Evolutionary conservation across 2,797 vertebrate species (phyloP).

Genomic region (Glossophaga mutica): DNA sequence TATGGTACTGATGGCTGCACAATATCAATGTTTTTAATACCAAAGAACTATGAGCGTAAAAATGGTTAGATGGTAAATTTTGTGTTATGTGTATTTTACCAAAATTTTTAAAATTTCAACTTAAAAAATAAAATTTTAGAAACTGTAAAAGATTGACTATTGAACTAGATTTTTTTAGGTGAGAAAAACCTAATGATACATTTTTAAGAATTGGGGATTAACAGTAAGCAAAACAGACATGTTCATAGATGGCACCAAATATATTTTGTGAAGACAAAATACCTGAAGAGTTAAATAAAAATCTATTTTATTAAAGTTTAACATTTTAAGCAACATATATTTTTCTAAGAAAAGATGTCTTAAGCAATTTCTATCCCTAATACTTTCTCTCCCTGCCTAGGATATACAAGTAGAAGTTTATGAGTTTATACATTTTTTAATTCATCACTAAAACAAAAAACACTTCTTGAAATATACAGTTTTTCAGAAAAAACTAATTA

Average conservation of each 20-base stretch:
- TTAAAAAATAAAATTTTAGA: neutral
- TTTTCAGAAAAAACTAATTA: neutral
- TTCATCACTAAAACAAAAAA: constrained; percentile 26
- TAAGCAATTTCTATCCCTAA: constrained; percentile 25
- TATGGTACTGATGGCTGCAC: neutral
- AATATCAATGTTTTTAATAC: neutral
- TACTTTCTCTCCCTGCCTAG: neutral
- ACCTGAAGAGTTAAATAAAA: neutral
- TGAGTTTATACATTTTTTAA: neutral
- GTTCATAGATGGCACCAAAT: neutral
- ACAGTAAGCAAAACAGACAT: neutral
- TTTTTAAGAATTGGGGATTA: neutral
- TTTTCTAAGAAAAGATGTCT: neutral
- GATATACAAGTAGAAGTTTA: neutral
- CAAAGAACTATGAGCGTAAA: neutral
- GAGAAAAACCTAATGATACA: neutral
- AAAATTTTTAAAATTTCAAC: neutral
- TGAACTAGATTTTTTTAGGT: neutral
- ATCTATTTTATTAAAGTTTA: constrained; percentile 23
- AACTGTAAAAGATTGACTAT: neutral
- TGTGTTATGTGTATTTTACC: neutral
- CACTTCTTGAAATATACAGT: neutral
- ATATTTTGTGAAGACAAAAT: neutral
- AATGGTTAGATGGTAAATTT: neutral
- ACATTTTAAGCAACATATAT: constrained; percentile 27